Base-by-base conservation (phyloP, 2,797 vertebrate genomes). In the Notoglanidium macrostoma region DNA sequence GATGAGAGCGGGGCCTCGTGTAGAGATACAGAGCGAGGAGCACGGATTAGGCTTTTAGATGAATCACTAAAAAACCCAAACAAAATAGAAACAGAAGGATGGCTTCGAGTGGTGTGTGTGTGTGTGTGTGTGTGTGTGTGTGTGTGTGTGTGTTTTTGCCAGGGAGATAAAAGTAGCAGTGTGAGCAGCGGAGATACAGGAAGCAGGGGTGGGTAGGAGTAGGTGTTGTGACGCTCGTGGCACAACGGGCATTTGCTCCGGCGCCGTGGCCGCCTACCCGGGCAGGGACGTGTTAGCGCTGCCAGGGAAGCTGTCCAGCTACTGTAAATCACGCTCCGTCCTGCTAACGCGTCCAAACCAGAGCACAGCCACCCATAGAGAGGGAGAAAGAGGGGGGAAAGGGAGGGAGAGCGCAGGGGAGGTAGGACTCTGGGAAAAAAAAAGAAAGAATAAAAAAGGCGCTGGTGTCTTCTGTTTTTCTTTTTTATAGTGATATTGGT, bases 291-390 rank as follows among this genome's bases (percentile, higher is more conserved):
- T 74, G 82, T 83, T 84, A 74, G 73, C 80, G 88, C 89, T 86
- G 88, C 86, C 90, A 90, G 80, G 89, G 84, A 89, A 90, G 72
- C 89, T 83, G 86, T 90, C 90, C 91, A 90, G 88, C 84, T 86
- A 91, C 90, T 87, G 95, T 94, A 95, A 95, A 95, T 95, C 94
- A 92, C 93, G 85, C 87, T 87, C 83, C 82, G 70, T 79, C 93
- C 93, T 90, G 92, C 92, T 94, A 94, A 94, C 92, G 74, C 88
- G 63, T 92, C 83, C 89, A 89, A 92, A 94, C 92, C 90, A 90
- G 91, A 91, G 92, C 91, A 91, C 92, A 92, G 92, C 93, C 93
- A 92, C 93, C 90, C 92, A 87, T 85, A 91, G 87, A 91, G 93
- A 73, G 67, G 67, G 61, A 44, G 44, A 19, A 51, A 68, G 32